Evolutionary conservation across 2,888 invertebrate species (phyloP), one percentile per base, ranked within the genome.

Genomic region (Drosophila limbata): DNA sequence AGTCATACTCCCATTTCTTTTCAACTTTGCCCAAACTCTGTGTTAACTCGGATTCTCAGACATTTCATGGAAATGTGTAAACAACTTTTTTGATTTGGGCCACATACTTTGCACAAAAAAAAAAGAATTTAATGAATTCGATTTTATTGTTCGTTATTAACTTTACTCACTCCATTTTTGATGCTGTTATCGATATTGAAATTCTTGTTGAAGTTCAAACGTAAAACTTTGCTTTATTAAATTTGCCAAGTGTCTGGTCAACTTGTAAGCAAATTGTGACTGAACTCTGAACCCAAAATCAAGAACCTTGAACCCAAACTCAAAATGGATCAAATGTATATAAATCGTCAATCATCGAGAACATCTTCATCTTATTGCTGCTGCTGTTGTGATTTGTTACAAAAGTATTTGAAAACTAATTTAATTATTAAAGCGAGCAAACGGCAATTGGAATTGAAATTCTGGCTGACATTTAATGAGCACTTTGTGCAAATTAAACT

Each of bases 401-500:
- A 39, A 53, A 80, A 70, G 66, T 69, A 69, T 79, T 79, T 71
- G 63, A 39, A 4, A 81, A 80, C 72, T 81, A 80, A 81, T 83
- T 80, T 80, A 77, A 81, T 81, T 77, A 77, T 74, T 73, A 74
- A 70, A 70, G 59, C 47, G 63, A 37, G 52, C 68, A 50, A 62
- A 53, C 19, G 65, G 57, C 60, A 63, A 53, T 73, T 35, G 42
- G 25, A 31, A 42, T 10, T 33, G 52, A 40, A 50, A 63, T 45
- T 48, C 48, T 44, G 37, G 8, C 56, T 50, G 31, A 40, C 77
- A 73, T 78, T 87, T 84, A 88, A 87, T 84, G 79, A 85, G 86
- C 84, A 84, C 87, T 87, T 85, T 83, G 74, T 66, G 68, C 67
- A 85, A 88, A 87, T 88, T 81, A 88, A 87, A 85, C 11, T n/a